Evolutionary conservation across 2,888 invertebrate genomes (phyloP), one percentile per base, ranked within the genome.

Genomic region (Nephrocerus scutellatus): DNA sequence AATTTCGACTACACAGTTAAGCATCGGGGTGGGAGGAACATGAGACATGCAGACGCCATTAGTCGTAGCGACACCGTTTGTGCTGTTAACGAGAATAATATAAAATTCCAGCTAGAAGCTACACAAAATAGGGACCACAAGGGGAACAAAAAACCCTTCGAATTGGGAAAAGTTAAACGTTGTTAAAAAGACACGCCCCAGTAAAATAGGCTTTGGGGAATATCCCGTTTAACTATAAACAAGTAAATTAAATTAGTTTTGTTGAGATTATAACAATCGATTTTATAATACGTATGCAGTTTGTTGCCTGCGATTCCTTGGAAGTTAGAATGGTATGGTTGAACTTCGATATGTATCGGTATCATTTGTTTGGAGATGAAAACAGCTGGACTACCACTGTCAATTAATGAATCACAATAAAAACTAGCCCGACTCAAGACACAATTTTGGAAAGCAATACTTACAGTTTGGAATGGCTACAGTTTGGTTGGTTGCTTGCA

Each of bases 11-110:
- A 36, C 10, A 20, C 22, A 9, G 32, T 36, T 2, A 22, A 36
- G n/a, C 41, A 41, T 32, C 19, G 36, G 3, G 9, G 31, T 16
- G 20, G 36, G 3, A 15, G 9, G 5, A 32, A n/a, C 9, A 36
- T 35, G 40, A 28, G 31, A 5, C 40, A 40, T n/a, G 39, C 24
- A 14, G 40, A 40, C n/a, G 34, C 40, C 6, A 12, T 39, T 15
- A 39, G 34, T 25, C 29, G 40, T 5, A 21, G 35, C 19, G 24
- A 29, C 5, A 10, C 36, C 3, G 28, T 36, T 9, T 9, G 4
- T 2, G 32, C 32, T 6, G 18, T 26, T 8, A 29, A 13, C 15
- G 25, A 31, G 18, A 35, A 26, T 9, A 36, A 41, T 14, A 31
- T 41, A 2, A 26, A 22, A 9, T 36, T 36, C 10, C 23, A 36